These are phyloP conservation scores for Phymorhynchus buccinoides DNA, from an alignment of 1,140 invertebrate genomes.

Conservation along the genomic window DNA sequence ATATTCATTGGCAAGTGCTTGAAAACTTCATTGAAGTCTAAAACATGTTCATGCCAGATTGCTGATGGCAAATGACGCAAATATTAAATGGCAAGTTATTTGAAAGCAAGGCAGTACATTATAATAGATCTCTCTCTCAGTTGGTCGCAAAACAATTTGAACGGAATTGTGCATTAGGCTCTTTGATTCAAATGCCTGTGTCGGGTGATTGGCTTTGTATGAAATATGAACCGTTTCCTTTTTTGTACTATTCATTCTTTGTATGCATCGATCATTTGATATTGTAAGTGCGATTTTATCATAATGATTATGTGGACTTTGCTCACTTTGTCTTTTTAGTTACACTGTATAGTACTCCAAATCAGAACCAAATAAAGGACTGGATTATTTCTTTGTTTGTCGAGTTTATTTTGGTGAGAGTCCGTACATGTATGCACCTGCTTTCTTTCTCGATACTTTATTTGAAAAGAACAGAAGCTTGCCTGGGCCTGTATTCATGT, in stretches of 20 bases:
- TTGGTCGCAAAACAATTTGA: not conserved
- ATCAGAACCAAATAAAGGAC: slow-evolving; percentile 7
- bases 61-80: too few species aligned
- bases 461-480: too few species aligned
- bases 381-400: not conserved
- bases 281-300: not conserved
- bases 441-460: too few species aligned
- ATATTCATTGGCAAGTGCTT: too few species aligned
- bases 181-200: not conserved
- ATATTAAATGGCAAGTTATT: too few species aligned
- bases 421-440: too few species aligned
- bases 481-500: too few species aligned
- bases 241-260: not conserved
- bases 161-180: not conserved
- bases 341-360: slow-evolving; percentile 2
- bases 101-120: too few species aligned
- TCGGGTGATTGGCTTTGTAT: not conserved
- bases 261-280: not conserved
- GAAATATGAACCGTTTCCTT: too few species aligned
- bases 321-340: not conserved
- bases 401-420: not conserved
- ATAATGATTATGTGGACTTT: not conserved
- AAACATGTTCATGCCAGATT: too few species aligned
- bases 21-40: too few species aligned
- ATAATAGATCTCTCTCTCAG: not conserved